phyloP scores from a whole-genome alignment of 53 echinoderm and acorn worm genomes.

The Holothuria scabra region DNA sequence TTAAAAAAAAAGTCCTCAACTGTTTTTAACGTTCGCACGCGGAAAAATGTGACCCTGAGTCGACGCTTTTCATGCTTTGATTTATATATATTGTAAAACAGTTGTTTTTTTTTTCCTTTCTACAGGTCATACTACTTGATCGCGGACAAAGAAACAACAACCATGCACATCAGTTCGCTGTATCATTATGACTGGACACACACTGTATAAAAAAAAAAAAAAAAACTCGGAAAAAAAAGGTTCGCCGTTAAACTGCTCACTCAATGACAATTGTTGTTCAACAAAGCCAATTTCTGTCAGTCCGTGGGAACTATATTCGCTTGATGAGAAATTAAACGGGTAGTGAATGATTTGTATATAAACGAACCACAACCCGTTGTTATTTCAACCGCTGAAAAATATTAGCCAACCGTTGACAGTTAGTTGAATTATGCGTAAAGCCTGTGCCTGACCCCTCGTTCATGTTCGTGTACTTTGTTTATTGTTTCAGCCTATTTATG shows the following conservation, averaged over 20 bases:
- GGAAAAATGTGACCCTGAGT: no score
- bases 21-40: no score
- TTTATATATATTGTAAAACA: no score
- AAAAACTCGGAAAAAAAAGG: no score
- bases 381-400: constrained; percentile 1
- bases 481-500: constrained; percentile 31
- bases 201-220: no score
- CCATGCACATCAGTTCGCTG: no score
- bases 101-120: no score
- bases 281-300: constrained; percentile 24
- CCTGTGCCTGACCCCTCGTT: neutral
- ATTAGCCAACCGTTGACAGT: constrained; percentile 31
- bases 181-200: no score
- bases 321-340: constrained; percentile 28
- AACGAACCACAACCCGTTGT: constrained; percentile 4
- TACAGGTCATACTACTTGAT: no score
- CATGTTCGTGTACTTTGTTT: neutral
- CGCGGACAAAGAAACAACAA: no score
- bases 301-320: neutral
- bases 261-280: neutral
- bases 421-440: neutral
- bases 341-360: constrained; percentile 35
- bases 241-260: neutral
- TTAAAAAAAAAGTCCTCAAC: no score
- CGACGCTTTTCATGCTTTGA: no score